Base-by-base conservation (phyloP, 2,888 invertebrate species). In the Odontocerum albicorne region DNA sequence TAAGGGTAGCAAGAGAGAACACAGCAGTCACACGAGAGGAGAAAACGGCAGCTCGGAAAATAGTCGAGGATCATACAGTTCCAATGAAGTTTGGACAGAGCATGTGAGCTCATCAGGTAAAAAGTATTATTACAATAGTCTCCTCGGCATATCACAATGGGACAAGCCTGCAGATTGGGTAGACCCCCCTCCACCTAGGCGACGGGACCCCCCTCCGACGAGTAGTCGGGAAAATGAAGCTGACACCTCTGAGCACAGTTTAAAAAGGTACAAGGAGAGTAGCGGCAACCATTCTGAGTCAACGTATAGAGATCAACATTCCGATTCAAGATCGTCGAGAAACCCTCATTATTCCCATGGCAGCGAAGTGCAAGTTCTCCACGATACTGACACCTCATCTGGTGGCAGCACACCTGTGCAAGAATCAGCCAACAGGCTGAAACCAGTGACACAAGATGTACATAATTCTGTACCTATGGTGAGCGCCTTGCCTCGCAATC, bases 101-200 rank as follows among this genome's bases (percentile, higher is more conserved):
- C 58, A 60, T 32, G 55, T 57, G 21, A 60, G 60, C 35, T 60
- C 60, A 4, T 58, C 60, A 4, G 60, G 60, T 15, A 60, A 60
- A 16, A 60, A 60, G 35, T 60, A 60, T 38, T 60, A 60, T 22
- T 60, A 60, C 35, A 60, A 60, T 17, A 60, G 55, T 21, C 44
- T 60, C 1, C 45, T 58, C 20, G 60, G 60, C 1, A 60, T 60
- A 52, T 60, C 60, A 1, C 60, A 60, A 27, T 60, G 60, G 60
- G 60, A 60, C 32, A 57, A 55, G 35, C 60, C 60, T 2, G 36
- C 33, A 13, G 60, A 60, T 20, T 60, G 60, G 60, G 43, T 55
- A 3, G 60, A 60, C n/a, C 44, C 52, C 2, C 43, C 44, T 7
- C 39, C 49, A 4, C 38, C 55, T 6, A 46, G 58, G 12, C n/a